Conservation (phyloP, 2,888 invertebrate species). For the Amiota communis region DNA sequence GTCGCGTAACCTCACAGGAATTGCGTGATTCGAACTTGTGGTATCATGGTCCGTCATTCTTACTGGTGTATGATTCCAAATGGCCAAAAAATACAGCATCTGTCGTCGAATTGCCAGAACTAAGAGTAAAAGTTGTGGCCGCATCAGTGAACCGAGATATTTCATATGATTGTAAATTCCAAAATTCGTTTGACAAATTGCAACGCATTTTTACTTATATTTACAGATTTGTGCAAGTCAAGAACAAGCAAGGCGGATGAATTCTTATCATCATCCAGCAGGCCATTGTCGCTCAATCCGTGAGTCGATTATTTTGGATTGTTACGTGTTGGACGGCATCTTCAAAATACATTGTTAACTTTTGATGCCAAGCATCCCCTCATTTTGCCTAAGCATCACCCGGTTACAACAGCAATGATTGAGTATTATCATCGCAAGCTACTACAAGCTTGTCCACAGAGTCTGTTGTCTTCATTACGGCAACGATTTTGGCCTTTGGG, state of each 20-base stretch:
- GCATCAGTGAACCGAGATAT: conserved; percentile 2
- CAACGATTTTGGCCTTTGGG: no score
- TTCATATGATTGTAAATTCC: neutral
- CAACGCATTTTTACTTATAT: conserved; percentile 28
- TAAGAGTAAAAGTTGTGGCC: neutral
- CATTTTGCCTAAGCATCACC: conserved; percentile 23
- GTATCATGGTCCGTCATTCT: neutral
- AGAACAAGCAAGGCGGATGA: neutral
- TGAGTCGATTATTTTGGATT: conserved; percentile 13
- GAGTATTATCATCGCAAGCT: neutral
- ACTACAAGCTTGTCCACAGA: neutral
- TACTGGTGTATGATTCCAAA: neutral
- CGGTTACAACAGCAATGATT: neutral
- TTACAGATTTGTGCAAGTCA: conserved; percentile 15
- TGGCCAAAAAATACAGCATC: conserved; percentile 12
- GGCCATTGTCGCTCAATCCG: neutral
- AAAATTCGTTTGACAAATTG: conserved; percentile 24
- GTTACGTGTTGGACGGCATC: no score
- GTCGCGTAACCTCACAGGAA: conserved; percentile 15
- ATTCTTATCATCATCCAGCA: conserved; percentile 4
- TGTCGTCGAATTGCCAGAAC: neutral
- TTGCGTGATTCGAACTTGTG: neutral
- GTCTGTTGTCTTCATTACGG: neutral
- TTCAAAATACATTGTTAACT: neutral
- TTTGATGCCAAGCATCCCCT: neutral